A percentile compares a stretch with the other conserved stretches of the same genome.
phyloP scores from a whole-genome alignment of 2,797 vertebrate genomes.

The Danio aesculapii region DNA sequence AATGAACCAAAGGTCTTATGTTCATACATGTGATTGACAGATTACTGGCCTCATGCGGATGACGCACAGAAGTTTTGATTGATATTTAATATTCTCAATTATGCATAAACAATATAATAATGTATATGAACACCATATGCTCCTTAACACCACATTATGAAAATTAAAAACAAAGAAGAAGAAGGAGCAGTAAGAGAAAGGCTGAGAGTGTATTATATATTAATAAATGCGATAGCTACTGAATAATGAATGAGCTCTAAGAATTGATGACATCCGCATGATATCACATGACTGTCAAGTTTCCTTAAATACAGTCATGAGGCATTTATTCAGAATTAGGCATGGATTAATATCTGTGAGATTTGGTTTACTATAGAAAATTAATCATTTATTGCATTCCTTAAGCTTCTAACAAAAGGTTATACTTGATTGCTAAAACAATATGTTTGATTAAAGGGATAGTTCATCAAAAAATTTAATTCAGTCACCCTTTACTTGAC shows the following conservation, averaged over 20 bases:
- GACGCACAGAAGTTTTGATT: neutral
- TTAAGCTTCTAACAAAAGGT: neutral
- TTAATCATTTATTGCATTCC: neutral
- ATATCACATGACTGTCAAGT: conserved; percentile 62
- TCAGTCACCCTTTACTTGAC: too few species aligned
- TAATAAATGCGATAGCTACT: conserved; percentile 51
- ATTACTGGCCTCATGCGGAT: conserved; percentile 9
- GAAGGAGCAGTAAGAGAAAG: conserved; percentile 20
- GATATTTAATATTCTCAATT: neutral
- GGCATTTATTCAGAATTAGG: neutral
- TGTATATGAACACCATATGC: neutral
- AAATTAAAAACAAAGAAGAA: neutral
- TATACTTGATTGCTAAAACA: too few species aligned
- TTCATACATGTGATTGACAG: conserved; percentile 24
- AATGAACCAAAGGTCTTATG: neutral
- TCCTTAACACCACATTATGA: conserved; percentile 23
- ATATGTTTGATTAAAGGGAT: too few species aligned
- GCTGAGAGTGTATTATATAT: conserved; percentile 61
- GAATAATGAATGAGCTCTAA: conserved; percentile 73
- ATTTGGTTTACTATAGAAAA: neutral
- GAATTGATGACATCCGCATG: conserved; percentile 65
- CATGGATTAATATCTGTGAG: neutral
- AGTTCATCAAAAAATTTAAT: too few species aligned
- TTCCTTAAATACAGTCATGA: conserved; percentile 47
- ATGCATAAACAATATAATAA: neutral